phyloP scores from a whole-genome alignment of 2,888 invertebrate genomes.

The Rhamphomyia laevipes region DNA sequence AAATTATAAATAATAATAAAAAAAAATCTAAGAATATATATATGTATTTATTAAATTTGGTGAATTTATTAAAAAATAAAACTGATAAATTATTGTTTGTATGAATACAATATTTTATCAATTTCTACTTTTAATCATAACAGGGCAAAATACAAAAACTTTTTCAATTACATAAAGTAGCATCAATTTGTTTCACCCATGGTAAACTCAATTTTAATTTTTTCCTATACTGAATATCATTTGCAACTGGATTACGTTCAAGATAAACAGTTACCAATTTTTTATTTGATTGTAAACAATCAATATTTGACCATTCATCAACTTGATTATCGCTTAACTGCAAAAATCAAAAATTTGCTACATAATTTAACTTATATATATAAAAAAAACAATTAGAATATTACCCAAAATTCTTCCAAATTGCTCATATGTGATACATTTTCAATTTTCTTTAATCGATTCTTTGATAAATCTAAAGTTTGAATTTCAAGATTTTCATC shows the following conservation, averaged over 20 bases:
- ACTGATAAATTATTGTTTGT: too few relatives aligned
- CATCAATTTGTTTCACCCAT: slow-evolving; percentile 80
- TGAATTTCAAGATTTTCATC: slow-evolving; percentile 55
- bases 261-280: slow-evolving; percentile 77
- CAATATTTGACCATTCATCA: slow-evolving; percentile 72
- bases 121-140: too few relatives aligned
- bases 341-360: slow-evolving; percentile 20
- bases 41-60: too few relatives aligned
- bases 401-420: slow-evolving; percentile 94
- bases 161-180: slow-evolving; percentile 58
- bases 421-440: slow-evolving; percentile 62
- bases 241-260: slow-evolving; percentile 80
- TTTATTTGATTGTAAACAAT: slow-evolving; percentile 55
- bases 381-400: slow-evolving; percentile 17
- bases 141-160: not conserved
- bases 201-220: slow-evolving; percentile 84
- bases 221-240: slow-evolving; percentile 76
- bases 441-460: slow-evolving; percentile 67
- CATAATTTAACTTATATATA: not conserved
- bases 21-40: too few relatives aligned
- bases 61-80: too few relatives aligned
- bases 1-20: too few relatives aligned
- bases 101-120: too few relatives aligned
- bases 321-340: slow-evolving; percentile 88
- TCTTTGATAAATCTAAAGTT: slow-evolving; percentile 84